Evolutionary conservation across 2,113 vertebrate species (phyloP).

Genomic region (Electrona antarctica): DNA sequence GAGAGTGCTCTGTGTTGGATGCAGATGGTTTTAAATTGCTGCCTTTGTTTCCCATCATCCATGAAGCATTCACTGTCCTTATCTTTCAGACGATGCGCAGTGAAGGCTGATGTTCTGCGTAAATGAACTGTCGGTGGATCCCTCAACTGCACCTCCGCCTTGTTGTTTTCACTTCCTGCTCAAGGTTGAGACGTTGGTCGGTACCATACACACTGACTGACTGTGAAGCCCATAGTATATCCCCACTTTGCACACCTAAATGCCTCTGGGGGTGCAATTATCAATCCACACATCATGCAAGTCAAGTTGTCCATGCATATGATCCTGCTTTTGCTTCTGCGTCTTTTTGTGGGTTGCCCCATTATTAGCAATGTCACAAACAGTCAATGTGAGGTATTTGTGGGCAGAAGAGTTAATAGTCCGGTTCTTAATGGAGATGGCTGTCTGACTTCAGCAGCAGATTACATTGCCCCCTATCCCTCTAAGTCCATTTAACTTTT

Average conservation of each 20-base stretch:
- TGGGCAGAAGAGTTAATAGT: conserved; percentile 73
- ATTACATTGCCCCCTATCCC: conserved; percentile 51
- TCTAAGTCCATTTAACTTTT: conserved; percentile 69
- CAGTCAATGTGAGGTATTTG: conserved; percentile 48
- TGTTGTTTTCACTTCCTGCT: conserved; percentile 67
- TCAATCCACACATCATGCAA: conserved; percentile 77
- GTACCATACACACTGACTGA: conserved; percentile 24
- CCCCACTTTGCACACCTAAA: conserved; percentile 74
- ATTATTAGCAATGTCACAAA: conserved; percentile 69
- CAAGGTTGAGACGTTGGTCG: conserved; percentile 72
- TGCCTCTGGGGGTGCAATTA: conserved; percentile 80
- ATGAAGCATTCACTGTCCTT: conserved; percentile 76
- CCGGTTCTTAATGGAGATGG: conserved; percentile 67
- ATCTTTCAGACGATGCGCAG: conserved; percentile 69
- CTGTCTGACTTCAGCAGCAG: conserved; percentile 68
- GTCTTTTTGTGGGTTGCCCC: conserved; percentile 49
- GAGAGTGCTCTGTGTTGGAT: conserved; percentile 60
- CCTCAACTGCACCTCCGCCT: conserved; percentile 61
- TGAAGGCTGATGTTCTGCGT: conserved; percentile 73
- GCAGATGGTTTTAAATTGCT: conserved; percentile 83
- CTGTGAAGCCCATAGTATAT: conserved; percentile 61
- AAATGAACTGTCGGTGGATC: conserved; percentile 82
- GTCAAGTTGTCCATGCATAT: conserved; percentile 73
- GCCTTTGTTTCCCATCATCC: conserved; percentile 81
- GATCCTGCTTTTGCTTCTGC: conserved; percentile 66